phyloP scores from a whole-genome alignment of 2,888 invertebrate genomes.

The Scaptomyza flava region DNA sequence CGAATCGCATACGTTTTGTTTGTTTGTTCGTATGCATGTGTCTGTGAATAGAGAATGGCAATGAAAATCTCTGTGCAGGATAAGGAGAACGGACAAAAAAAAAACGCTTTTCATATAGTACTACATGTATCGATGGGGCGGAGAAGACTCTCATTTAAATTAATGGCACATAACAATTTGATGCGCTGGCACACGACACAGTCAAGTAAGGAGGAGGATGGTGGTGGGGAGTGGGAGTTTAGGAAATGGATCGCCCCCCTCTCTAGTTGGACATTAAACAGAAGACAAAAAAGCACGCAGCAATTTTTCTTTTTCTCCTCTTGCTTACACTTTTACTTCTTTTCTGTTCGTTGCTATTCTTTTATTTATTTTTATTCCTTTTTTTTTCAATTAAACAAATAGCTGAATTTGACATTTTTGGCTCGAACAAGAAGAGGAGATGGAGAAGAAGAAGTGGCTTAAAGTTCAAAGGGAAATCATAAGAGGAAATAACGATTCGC shows the following conservation, averaged over 20 bases:
- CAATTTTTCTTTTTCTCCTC: slow-evolving; percentile 14
- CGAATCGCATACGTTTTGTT: slow-evolving; percentile 6
- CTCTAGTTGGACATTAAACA: background rate
- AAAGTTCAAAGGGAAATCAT: slow-evolving; percentile 70
- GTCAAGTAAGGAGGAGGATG: background rate
- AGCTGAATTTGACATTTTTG: slow-evolving; percentile 76
- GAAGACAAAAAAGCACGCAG: slow-evolving; percentile 14
- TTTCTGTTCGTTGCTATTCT: slow-evolving; percentile 13
- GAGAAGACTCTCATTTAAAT: slow-evolving; percentile 59
- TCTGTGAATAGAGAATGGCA: background rate
- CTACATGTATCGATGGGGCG: slow-evolving; percentile 12
- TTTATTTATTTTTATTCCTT: slow-evolving; percentile 33
- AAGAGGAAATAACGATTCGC: slow-evolving; percentile 53
- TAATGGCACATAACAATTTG: slow-evolving; percentile 74
- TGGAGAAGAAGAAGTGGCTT: slow-evolving; percentile 20
- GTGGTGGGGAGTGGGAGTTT: background rate
- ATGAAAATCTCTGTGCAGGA: background rate
- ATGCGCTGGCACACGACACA: slow-evolving; percentile 37
- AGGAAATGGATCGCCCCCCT: background rate
- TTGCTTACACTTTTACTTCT: slow-evolving; percentile 3
- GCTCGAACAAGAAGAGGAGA: slow-evolving; percentile 19
- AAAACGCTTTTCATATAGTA: background rate
- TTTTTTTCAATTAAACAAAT: slow-evolving; percentile 75
- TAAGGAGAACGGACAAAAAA: no score
- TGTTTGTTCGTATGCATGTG: background rate